These are phyloP conservation scores for Zele albiditarsus DNA, from an alignment of 2,888 invertebrate genomes.

Conservation along the genomic window DNA sequence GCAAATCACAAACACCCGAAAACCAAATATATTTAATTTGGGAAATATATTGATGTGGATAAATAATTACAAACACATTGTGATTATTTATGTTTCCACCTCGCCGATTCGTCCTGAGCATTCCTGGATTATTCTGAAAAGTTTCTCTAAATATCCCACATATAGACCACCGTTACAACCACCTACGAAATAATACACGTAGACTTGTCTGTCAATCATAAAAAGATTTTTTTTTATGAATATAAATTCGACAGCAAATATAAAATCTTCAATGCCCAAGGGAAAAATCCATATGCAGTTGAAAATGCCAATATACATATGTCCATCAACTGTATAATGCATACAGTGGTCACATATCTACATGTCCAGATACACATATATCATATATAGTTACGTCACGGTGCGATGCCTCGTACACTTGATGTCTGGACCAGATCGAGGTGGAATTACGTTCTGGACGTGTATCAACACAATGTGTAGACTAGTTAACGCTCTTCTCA, in stretches of 20 bases:
- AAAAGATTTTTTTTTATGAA: neutral
- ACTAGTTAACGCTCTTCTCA: neutral
- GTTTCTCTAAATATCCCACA: too few species aligned
- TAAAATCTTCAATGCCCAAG: neutral
- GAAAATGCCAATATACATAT: neutral
- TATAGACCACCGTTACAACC: too few species aligned
- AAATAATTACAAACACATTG: too few species aligned
- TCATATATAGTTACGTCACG: neutral
- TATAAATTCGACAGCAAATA: neutral
- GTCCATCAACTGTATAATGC: neutral
- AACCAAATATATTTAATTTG: too few species aligned
- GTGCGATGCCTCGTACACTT: neutral
- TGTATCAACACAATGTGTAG: conserved; percentile 6
- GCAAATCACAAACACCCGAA: too few species aligned
- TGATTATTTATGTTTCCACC: too few species aligned
- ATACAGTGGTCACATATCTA: neutral
- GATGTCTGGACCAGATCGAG: conserved; percentile 1
- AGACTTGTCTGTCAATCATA: neutral
- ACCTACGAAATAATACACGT: too few species aligned
- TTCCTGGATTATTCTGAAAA: too few species aligned
- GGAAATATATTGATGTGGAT: too few species aligned
- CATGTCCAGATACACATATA: neutral
- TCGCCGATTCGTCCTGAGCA: too few species aligned
- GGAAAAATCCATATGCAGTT: neutral
- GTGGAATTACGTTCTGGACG: neutral